Conservation (phyloP, 2,888 invertebrate genomes). For the Latrodectus elegans region DNA sequence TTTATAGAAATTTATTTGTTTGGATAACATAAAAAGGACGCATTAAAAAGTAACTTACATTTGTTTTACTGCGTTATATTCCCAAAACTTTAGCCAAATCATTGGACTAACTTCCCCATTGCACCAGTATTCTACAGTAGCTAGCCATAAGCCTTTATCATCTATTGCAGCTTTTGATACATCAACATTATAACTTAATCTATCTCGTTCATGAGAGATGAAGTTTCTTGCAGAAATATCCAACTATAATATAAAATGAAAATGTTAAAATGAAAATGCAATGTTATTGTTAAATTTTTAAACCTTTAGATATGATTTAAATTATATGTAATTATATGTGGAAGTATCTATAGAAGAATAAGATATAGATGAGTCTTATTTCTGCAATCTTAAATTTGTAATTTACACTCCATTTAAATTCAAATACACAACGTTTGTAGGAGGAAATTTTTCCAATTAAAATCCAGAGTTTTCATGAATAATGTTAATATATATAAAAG, state of each 20-base stretch:
- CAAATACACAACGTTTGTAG: no score
- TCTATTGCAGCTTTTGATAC: conserved; percentile 82
- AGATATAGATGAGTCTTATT: no score
- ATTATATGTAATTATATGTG: no score
- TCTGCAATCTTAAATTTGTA: no score
- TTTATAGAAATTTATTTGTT: not conserved
- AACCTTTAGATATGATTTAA: no score
- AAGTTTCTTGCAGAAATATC: conserved; percentile 84
- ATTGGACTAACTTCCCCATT: conserved; percentile 80
- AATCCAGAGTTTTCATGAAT: no score
- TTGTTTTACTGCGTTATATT: conserved; percentile 79
- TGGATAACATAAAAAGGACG: not conserved
- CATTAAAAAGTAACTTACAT: conserved; percentile 76
- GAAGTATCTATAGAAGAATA: no score
- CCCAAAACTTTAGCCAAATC: conserved; percentile 85
- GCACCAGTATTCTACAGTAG: conserved; percentile 78
- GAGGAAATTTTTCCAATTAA: no score
- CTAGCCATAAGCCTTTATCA: conserved; percentile 83
- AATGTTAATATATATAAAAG: no score
- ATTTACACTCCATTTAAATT: no score
- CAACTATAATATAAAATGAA: conserved; percentile 72
- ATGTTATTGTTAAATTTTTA: no score
- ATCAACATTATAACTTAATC: conserved; percentile 80
- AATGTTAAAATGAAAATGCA: not conserved
- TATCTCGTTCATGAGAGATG: conserved; percentile 80